These are phyloP conservation scores for Polydrusus tereticollis DNA, from an alignment of 2,888 invertebrate genomes.

Conservation along the genomic window DNA sequence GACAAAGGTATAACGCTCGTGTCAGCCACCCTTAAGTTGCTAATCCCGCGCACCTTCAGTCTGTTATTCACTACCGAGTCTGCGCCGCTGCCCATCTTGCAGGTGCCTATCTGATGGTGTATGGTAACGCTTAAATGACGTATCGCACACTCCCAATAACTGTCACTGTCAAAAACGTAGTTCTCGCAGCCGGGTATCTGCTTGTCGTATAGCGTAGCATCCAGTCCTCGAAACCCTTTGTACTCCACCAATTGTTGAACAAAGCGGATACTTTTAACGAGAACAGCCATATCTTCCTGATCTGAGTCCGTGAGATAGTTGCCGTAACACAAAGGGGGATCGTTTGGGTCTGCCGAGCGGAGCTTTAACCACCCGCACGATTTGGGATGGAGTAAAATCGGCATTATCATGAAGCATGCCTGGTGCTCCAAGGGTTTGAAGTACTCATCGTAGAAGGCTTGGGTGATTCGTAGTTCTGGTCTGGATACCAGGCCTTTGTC, in stretches of 20 bases:
- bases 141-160: conserved; percentile 71
- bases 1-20: conserved; percentile 71
- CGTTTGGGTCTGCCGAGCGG: conserved; percentile 78
- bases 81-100: conserved; percentile 70
- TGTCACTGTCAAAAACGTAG: conserved; percentile 65
- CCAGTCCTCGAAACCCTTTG: conserved; percentile 15
- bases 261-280: conserved; percentile 67
- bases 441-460: conserved; percentile 68
- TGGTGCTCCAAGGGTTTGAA: conserved; percentile 15
- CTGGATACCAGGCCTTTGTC: conserved; percentile 59
- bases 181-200: conserved; percentile 62
- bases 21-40: conserved; percentile 70
- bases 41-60: conserved; percentile 69
- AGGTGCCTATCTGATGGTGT: conserved; percentile 71
- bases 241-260: conserved; percentile 63
- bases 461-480: conserved; percentile 69
- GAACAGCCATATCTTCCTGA: conserved; percentile 65
- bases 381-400: conserved; percentile 79
- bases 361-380: conserved; percentile 79
- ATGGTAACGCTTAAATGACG: conserved; percentile 67
- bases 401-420: conserved; percentile 67
- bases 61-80: conserved; percentile 73
- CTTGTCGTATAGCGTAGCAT: conserved; percentile 40
- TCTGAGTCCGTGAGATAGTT: conserved; percentile 81
- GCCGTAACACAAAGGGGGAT: conserved; percentile 80